Conservation (phyloP, 2,797 vertebrate genomes). For the Carduelis carduelis region DNA sequence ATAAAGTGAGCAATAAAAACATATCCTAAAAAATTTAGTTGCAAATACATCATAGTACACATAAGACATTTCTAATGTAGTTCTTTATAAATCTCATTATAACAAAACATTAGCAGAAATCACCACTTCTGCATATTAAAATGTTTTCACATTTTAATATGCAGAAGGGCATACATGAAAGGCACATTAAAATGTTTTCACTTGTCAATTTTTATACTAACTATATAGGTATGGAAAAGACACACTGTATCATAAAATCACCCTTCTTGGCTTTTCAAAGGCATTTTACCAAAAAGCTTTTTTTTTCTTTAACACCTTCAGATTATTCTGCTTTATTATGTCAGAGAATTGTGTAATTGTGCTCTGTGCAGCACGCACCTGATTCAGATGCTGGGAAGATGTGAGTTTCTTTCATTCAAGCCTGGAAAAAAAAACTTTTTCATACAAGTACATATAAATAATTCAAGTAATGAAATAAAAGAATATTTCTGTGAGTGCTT, state of each 20-base stretch:
- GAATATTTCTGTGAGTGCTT: background rate
- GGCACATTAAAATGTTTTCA: background rate
- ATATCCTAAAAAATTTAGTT: background rate
- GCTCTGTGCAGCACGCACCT: background rate
- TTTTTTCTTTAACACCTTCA: background rate
- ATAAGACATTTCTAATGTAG: background rate
- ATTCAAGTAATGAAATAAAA: background rate
- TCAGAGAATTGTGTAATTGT: background rate
- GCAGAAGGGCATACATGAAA: too few relatives aligned
- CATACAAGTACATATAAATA: background rate
- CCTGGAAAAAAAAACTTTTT: rapidly evolving
- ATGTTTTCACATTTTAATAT: background rate
- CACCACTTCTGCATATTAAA: background rate
- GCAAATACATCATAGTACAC: background rate
- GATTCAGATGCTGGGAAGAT: background rate
- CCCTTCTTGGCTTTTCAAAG: background rate
- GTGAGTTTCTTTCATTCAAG: background rate
- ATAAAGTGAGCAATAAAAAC: background rate
- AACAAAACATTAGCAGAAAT: background rate
- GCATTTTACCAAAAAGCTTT: background rate
- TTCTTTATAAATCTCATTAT: background rate
- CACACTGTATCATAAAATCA: background rate
- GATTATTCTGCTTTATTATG: background rate
- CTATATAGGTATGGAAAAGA: background rate
- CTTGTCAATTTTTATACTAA: background rate